These are phyloP conservation scores for Myiothlypis coronata DNA, from an alignment of 2,797 vertebrate species.

Conservation along the genomic window DNA sequence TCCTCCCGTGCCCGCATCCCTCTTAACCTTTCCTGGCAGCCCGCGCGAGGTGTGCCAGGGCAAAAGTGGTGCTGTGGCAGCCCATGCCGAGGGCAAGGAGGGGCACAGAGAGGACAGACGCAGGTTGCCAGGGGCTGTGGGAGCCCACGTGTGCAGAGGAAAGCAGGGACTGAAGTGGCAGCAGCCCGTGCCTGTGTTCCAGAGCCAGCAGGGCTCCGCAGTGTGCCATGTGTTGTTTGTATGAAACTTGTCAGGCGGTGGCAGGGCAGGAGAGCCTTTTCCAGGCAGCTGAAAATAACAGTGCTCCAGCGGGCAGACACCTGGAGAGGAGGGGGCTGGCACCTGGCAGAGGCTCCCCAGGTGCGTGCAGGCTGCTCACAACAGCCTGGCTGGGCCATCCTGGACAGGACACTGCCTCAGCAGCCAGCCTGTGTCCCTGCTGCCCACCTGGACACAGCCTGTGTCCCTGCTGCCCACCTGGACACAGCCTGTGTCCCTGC, in stretches of 20 bases:
- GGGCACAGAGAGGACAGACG: background rate
- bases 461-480: background rate
- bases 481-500: too few species aligned
- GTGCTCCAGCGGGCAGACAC: background rate
- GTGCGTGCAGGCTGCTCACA: accelerated
- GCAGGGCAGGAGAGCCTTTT: background rate
- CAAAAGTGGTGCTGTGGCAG: accelerated
- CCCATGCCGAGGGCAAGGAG: background rate
- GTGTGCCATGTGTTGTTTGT: background rate
- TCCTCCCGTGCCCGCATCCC: background rate
- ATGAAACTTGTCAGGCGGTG: background rate
- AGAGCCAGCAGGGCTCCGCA: background rate
- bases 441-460: too few species aligned
- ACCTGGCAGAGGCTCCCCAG: accelerated
- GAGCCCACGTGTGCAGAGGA: background rate
- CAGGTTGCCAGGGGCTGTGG: background rate
- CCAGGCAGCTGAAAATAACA: background rate
- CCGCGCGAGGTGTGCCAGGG: accelerated
- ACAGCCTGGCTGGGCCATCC: too few species aligned
- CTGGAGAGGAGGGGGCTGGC: background rate
- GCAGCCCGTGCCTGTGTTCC: background rate
- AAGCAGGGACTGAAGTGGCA: accelerated
- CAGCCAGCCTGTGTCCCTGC: too few species aligned
- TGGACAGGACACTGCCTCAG: accelerated
- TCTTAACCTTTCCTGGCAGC: background rate